These are phyloP conservation scores for Mamestra brassicae DNA, from an alignment of 2,888 invertebrate genomes.

Conservation along the genomic window DNA sequence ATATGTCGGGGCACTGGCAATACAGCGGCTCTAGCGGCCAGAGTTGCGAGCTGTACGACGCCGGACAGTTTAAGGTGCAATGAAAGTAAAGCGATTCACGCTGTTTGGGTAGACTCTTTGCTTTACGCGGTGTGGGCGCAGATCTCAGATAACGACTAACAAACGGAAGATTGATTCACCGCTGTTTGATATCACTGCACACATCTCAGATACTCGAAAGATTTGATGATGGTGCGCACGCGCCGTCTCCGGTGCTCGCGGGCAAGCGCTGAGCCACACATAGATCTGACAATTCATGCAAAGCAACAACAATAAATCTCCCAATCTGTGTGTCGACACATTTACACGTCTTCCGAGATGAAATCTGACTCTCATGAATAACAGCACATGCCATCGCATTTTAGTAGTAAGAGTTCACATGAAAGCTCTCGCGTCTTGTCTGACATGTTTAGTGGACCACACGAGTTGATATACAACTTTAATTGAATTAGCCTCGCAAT, in stretches of 20 bases:
- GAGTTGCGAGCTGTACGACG: conserved; percentile 25
- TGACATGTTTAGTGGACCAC: conserved; percentile 79
- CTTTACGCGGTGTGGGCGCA: conserved; percentile 77
- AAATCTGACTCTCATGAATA: conserved; percentile 85
- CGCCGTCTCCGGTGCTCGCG: conserved; percentile 71
- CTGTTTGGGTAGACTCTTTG: conserved; percentile 76
- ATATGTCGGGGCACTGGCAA: conserved; percentile 66
- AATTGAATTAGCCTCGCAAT: conserved; percentile 59
- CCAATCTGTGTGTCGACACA: conserved; percentile 78
- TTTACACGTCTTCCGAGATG: conserved; percentile 78
- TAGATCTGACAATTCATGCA: conserved; percentile 80
- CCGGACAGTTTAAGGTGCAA: conserved; percentile 26
- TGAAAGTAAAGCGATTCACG: conserved; percentile 67
- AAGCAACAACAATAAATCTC: conserved; percentile 84
- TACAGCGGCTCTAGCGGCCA: conserved; percentile 68
- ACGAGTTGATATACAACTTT: conserved; percentile 68
- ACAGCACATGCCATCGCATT: conserved; percentile 80
- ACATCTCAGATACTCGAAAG: conserved; percentile 82
- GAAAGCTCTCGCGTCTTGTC: conserved; percentile 70
- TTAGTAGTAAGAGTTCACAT: conserved; percentile 76
- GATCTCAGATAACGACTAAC: conserved; percentile 84
- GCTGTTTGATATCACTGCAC: conserved; percentile 81
- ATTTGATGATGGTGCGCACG: conserved; percentile 80
- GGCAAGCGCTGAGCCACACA: conserved; percentile 71
- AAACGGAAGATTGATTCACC: conserved; percentile 88